These are phyloP conservation scores for Drosophila azteca DNA, from an alignment of 1,140 invertebrate species.

Conservation along the genomic window DNA sequence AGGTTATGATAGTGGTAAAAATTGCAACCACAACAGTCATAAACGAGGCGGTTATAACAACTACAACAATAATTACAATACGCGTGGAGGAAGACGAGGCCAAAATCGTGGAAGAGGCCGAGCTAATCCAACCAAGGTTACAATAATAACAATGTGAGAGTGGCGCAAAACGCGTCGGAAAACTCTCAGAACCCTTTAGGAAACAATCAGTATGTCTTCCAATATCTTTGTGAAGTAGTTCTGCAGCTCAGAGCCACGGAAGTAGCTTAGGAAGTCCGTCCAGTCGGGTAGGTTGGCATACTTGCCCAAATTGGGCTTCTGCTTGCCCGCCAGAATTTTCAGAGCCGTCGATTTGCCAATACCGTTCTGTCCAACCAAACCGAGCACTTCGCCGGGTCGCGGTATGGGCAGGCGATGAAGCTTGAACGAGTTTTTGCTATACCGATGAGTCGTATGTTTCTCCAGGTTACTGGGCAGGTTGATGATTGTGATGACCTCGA, in stretches of 20 bases:
- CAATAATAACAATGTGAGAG: too few species aligned
- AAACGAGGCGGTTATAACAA: too few species aligned
- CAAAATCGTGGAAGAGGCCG: too few species aligned
- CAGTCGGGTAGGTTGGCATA: conserved; percentile 98
- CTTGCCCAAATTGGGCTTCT: conserved; percentile 98
- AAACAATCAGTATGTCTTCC: too few species aligned
- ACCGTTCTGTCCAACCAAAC: conserved; percentile 99
- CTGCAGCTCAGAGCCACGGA: conserved; percentile 98
- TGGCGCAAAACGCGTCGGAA: too few species aligned
- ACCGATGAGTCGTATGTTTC: conserved; percentile 99
- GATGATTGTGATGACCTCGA: conserved; percentile 99
- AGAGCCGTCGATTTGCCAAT: conserved; percentile 99
- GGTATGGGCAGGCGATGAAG: conserved; percentile 98
- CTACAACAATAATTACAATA: too few species aligned
- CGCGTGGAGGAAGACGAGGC: too few species aligned
- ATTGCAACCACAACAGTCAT: too few species aligned
- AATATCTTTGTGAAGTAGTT: conserved; percentile 99
- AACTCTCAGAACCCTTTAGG: too few species aligned
- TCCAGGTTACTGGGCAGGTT: conserved; percentile 99
- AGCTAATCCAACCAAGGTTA: too few species aligned
- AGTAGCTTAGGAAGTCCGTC: conserved; percentile 98
- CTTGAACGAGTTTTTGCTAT: conserved; percentile 99
- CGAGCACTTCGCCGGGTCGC: conserved; percentile 97
- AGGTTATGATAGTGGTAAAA: too few species aligned
- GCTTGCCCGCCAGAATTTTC: conserved; percentile 99